phyloP scores from a whole-genome alignment of 2,113 vertebrate species.

The Tamias sibiricus region DNA sequence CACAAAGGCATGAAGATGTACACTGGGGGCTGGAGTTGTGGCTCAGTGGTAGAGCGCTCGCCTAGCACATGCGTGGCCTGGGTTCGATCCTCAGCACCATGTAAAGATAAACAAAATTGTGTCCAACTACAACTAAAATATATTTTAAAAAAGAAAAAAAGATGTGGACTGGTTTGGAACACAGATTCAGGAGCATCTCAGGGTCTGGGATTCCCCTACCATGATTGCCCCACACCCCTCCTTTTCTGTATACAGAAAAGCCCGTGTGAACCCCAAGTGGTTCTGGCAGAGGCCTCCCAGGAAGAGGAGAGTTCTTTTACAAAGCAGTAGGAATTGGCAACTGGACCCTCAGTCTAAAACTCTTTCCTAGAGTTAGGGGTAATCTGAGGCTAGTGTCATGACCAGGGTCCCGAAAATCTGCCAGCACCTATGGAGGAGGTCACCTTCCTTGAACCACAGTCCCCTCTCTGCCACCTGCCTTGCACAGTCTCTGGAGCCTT shows the following conservation, averaged over 20 bases:
- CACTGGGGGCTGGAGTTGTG: no score
- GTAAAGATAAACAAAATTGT: no score
- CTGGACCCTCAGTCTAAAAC: background rate
- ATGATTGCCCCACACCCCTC: background rate
- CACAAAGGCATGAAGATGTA: background rate
- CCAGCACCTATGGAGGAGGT: background rate
- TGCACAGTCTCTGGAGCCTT: background rate
- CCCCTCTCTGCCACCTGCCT: background rate
- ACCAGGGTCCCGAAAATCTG: background rate
- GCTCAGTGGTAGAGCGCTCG: no score
- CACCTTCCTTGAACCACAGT: background rate
- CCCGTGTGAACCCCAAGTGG: background rate
- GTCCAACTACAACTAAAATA: no score
- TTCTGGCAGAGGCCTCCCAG: background rate
- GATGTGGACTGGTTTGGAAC: background rate
- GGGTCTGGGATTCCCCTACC: background rate
- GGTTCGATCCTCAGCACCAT: no score
- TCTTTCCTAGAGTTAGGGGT: background rate
- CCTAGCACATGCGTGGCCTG: no score
- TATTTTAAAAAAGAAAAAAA: no score
- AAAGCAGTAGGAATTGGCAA: background rate
- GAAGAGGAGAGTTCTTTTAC: background rate
- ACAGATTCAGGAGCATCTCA: background rate
- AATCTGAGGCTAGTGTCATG: background rate
- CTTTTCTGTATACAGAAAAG: background rate